Evolutionary conservation across 2,113 vertebrate genomes (phyloP), one percentile per base, ranked within the genome.

Genomic region (Neolamprologus modestus): DNA sequence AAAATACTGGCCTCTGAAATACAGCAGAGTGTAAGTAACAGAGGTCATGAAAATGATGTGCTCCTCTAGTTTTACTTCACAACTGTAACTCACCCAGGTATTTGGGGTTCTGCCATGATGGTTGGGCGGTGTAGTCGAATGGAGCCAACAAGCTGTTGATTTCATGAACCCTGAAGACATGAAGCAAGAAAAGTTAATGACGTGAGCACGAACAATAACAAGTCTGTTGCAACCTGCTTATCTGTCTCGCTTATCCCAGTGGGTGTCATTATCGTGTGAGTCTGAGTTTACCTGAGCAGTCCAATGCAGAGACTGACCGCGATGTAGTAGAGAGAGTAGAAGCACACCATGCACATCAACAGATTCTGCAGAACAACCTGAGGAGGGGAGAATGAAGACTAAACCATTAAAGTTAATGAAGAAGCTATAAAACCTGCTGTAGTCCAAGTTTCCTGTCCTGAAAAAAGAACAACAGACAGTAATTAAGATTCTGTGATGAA

Each of bases 251-350:
- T 66, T 59, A 52, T 21, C 17, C 35, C 71, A 84, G 5, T 5
- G 12, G 8, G 26, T 45, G 17, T 24, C 13, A 16, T 71, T 13
- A 12, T 8, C 2, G 12, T 50, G 11, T 47, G 57, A 61, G 33
- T 6, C 12, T 57, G 71, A 4, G 31, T 82, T 37, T 91, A 97
- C 96, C 96, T 96, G 94, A 97, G 92, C 71, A 96, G 89, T 9
- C 96, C 97, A 35, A 97, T 96, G 92, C 96, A 97, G 66, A 97
- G 81, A 86, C 96, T 96, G 92, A 96, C 95, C 11, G 66, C 92
- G n/a, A 97, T 92, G 92, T 96, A 97, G 92, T 97, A 97, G 13
- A 97, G 92, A 7, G 95, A 95, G 94, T 97, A 97, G 92, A 97
- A 97, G 81, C 94, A 95, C 86, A 96, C 83, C 94, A 95, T 94